Conservation (phyloP, 2,888 invertebrate genomes). For the Trissoscelio sp. region DNA sequence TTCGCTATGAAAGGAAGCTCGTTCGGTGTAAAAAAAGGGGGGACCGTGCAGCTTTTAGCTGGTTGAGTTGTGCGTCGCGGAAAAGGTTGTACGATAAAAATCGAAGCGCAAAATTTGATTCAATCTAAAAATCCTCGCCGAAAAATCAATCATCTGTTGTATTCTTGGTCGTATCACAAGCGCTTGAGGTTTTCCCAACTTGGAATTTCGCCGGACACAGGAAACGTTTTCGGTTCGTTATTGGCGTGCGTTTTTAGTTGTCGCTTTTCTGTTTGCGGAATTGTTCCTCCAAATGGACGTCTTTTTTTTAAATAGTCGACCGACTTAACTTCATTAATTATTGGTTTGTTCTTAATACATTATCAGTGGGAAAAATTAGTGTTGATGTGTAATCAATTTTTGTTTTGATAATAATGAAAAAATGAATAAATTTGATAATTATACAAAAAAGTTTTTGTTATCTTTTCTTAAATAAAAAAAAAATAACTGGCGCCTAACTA, state of each 20-base stretch:
- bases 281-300: neutral
- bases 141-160: slow-evolving; percentile 56
- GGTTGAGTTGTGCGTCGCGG: slow-evolving; percentile 25
- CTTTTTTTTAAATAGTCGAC: neutral
- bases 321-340: slow-evolving; percentile 7
- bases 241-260: slow-evolving; percentile 20
- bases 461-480: no score
- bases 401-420: no score
- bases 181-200: slow-evolving; percentile 26
- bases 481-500: no score
- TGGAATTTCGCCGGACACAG: slow-evolving; percentile 16
- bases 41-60: slow-evolving; percentile 35
- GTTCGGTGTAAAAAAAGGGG: slow-evolving; percentile 26
- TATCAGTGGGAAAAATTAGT: no score
- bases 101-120: slow-evolving; percentile 56
- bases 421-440: no score
- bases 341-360: neutral
- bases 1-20: slow-evolving; percentile 52
- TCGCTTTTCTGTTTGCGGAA: slow-evolving; percentile 9
- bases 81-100: slow-evolving; percentile 53
- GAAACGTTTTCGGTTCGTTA: slow-evolving; percentile 45
- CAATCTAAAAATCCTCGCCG: slow-evolving; percentile 22
- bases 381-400: no score
- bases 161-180: slow-evolving; percentile 19
- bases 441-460: no score